These are phyloP conservation scores for Eupleurogrammus muticus DNA, from an alignment of 2,797 vertebrate genomes.

Conservation along the genomic window DNA sequence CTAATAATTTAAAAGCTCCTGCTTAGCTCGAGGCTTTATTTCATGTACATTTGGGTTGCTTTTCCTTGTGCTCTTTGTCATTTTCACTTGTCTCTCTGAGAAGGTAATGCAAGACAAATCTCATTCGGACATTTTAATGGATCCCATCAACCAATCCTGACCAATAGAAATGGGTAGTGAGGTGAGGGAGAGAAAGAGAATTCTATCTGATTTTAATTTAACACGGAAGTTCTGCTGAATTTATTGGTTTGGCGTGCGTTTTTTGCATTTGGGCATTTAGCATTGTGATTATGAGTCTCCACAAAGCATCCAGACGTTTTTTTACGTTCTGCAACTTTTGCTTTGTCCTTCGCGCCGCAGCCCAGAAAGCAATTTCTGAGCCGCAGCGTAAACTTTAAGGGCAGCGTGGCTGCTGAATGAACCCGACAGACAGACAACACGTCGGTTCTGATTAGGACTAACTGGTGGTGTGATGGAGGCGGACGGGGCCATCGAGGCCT, in stretches of 20 bases:
- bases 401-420: conserved; percentile 64
- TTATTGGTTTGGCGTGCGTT: conserved; percentile 29
- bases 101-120: conserved; percentile 55
- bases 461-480: conserved; percentile 69
- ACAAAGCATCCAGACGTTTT: conserved; percentile 29
- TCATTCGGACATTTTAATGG: conserved; percentile 66
- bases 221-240: conserved; percentile 42
- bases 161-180: conserved; percentile 23
- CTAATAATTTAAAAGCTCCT: conserved; percentile 71
- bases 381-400: conserved; percentile 63
- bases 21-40: conserved; percentile 55
- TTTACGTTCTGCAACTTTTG: conserved; percentile 43
- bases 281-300: conserved; percentile 22
- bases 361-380: conserved; percentile 67
- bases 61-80: conserved; percentile 50
- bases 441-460: conserved; percentile 78
- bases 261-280: conserved; percentile 41
- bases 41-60: conserved; percentile 32
- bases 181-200: conserved; percentile 27
- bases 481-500: conserved; percentile 66
- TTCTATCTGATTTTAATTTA: conserved; percentile 53
- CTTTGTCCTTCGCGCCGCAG: conserved; percentile 63
- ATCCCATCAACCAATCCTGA: conserved; percentile 63
- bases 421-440: conserved; percentile 78
- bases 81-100: conserved; percentile 53